These are phyloP conservation scores for Brevimyrus niger DNA, from an alignment of 2,113 vertebrate genomes.

Conservation along the genomic window DNA sequence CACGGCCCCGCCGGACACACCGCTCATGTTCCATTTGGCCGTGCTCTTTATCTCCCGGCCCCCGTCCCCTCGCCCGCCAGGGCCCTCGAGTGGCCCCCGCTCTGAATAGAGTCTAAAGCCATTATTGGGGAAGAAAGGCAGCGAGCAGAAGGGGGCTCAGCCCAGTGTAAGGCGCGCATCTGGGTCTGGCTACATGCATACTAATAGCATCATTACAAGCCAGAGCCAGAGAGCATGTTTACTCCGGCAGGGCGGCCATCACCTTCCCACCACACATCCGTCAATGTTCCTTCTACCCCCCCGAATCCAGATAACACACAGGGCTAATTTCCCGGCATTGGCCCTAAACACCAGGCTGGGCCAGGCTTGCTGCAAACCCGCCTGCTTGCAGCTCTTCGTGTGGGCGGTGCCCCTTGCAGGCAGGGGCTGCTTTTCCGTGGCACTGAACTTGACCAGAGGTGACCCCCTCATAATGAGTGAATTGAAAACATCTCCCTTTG, in stretches of 20 bases:
- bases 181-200: conserved; percentile 86
- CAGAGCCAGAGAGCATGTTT: conserved; percentile 79
- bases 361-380: conserved; percentile 75
- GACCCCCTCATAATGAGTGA: conserved; percentile 96
- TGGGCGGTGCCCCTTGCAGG: conserved; percentile 77
- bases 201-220: conserved; percentile 88
- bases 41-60: conserved; percentile 54
- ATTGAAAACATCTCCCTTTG: conserved; percentile 99
- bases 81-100: conserved; percentile 53
- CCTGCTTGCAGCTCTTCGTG: conserved; percentile 73
- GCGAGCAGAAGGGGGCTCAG: conserved; percentile 52
- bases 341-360: conserved; percentile 77
- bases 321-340: conserved; percentile 88
- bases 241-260: conserved; percentile 82
- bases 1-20: conserved; percentile 34
- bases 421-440: conserved; percentile 84
- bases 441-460: conserved; percentile 95
- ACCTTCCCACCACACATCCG: conserved; percentile 78
- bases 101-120: conserved; percentile 68
- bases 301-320: conserved; percentile 87
- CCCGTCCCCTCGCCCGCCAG: conserved; percentile 45
- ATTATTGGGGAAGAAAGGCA: conserved; percentile 53
- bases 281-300: conserved; percentile 67
- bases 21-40: conserved; percentile 60
- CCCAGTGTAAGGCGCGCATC: conserved; percentile 83